Evolutionary conservation across 1,140 invertebrate species (phyloP), one percentile per base, ranked within the genome.

Genomic region (Leptopilina clavipes): DNA sequence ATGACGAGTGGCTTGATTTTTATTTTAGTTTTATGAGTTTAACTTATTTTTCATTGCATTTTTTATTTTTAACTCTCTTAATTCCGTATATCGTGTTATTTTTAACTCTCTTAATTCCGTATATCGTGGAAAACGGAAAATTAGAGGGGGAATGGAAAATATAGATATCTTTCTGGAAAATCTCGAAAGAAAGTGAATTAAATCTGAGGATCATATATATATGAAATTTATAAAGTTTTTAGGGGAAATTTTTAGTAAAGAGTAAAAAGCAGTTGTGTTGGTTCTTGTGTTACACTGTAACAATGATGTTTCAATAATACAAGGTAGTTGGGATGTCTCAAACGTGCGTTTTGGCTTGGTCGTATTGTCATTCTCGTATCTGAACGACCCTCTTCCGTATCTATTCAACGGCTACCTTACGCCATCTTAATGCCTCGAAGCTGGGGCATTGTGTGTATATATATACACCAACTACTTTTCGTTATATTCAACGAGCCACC

Each of bases 271-370:
- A 31, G 25, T 83, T 77, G 75, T 76, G 80, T 79, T 74, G 74
- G 79, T 79, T 78, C 76, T 56, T 79, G 44, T 17, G 75, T 78
- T 78, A 76, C 7, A 9, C 25, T 5, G 73, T 78, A 85, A 76
- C 81, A 79, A 84, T 82, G 85, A 86, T 83, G 82, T 87, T 88
- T 89, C 86, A 89, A 89, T 89, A 86, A 88, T 82, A 86, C 76
- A 54, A 73, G 75, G 83, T 83, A 82, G 85, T 87, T 87, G 81
- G 80, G 25, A 71, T 45, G 80, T 70, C 86, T 84, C 87, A 83
- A 85, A 87, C 76, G 87, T 87, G 82, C 77, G 77, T 80, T 88
- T 88, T 86, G 87, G 85, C 22, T 74, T 81, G 70, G 45, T 54
- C 76, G 45, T 80, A 85, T 84, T 52, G 48, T 52, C 48, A 52